Evolutionary conservation across 1,140 invertebrate species (phyloP), one percentile per base, ranked within the genome.

Genomic region (Aethina tumida): DNA sequence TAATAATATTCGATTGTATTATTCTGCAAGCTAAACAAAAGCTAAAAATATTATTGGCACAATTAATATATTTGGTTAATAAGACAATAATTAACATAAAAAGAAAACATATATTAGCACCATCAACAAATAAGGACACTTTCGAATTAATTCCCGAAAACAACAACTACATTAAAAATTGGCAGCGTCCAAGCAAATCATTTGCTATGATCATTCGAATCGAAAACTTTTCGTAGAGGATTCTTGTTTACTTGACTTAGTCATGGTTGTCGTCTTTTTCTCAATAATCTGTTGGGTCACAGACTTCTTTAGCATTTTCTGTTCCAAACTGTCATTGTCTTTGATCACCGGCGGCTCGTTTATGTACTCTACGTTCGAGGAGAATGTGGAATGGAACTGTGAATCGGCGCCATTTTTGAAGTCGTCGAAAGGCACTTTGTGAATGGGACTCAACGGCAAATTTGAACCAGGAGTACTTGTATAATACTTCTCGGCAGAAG

Each of bases 241-340:
- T 39, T 70, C 68, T 29, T 69, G 64, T 35, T 66, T 64, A 42
- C 57, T 67, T 4, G 61, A 62, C 31, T 55, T 61, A 5, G 62
- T 65, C 52, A 58, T 69, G 0, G 66, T 66, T 2, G 69, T 56
- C 2, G 67, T 69, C 41, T 67, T 69, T 39, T 69, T 69, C 40
- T 71, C 69, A 6, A 65, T 65, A 7, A 69, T 59, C 38, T 69
- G 68, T 39, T 70, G 65, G 12, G 59, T 68, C 25, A 62, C 58
- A 0, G 69, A 69, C 31, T 70, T 67, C 27, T 70, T 71, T 10
- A 64, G 50, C 56, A 59, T 67, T 36, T 61, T 64, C 35, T 71
- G 67, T 27, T 70, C 68, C 3, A 67, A 35, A 3, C 53, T 53
- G 6, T 67, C 60, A n/a, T 47, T 56, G 15, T 68, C 63, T 8